phyloP scores from a whole-genome alignment of 2,113 vertebrate genomes.

The Limanda limanda region DNA sequence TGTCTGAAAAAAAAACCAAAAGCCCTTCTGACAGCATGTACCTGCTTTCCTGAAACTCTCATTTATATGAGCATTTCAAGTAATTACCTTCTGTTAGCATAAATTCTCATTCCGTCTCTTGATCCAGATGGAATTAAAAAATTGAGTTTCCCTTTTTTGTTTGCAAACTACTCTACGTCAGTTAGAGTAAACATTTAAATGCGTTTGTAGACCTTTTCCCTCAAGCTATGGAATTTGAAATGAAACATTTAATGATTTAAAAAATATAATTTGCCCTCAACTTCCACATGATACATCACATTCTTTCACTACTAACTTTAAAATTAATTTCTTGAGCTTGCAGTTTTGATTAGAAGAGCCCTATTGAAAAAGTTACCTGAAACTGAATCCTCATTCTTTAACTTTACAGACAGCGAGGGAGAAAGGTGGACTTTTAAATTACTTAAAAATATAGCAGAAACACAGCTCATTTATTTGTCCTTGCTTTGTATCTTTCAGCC shows the following conservation, averaged over 20 bases:
- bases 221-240: slow-evolving; percentile 5
- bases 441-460: too few relatives aligned
- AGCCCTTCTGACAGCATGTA: slow-evolving; percentile 33
- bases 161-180: slow-evolving; percentile 13
- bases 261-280: not conserved
- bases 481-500: not conserved
- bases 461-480: not conserved
- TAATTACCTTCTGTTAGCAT: slow-evolving; percentile 1
- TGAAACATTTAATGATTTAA: not conserved
- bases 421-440: not conserved
- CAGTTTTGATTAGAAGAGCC: slow-evolving; percentile 12
- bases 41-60: slow-evolving; percentile 26
- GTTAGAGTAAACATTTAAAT: slow-evolving; percentile 25
- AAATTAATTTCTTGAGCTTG: not conserved
- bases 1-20: slow-evolving; percentile 7
- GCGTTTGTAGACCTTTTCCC: not conserved
- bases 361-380: not conserved
- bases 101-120: slow-evolving; percentile 1
- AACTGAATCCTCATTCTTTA: not conserved
- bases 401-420: not conserved
- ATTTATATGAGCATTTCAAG: slow-evolving; percentile 36
- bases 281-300: not conserved
- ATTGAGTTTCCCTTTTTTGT: slow-evolving; percentile 15
- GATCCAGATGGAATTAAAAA: not conserved
- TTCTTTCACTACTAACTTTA: slow-evolving; percentile 3